phyloP scores from a whole-genome alignment of 2,113 vertebrate genomes.

The Melozone crissalis region DNA sequence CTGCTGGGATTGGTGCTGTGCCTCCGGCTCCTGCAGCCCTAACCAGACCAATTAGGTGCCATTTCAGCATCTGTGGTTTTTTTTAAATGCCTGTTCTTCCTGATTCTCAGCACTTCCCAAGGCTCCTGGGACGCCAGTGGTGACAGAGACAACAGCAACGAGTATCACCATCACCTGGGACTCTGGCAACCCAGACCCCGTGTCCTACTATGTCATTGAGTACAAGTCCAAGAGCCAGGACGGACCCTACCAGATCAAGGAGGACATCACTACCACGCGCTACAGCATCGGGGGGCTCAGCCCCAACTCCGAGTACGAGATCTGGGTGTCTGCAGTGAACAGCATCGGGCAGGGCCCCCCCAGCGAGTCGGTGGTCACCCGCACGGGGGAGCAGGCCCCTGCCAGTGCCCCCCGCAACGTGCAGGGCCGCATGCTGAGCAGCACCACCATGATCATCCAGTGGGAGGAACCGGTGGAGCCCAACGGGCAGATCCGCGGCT shows the following conservation, averaged over 20 bases:
- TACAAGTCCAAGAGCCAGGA: slow-evolving; percentile 94
- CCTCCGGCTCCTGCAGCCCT: slow-evolving; percentile 19
- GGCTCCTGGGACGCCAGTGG: slow-evolving; percentile 91
- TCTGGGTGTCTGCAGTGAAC: slow-evolving; percentile 95
- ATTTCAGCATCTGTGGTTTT: neutral
- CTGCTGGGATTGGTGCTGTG: neutral
- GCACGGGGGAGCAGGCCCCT: slow-evolving; percentile 93
- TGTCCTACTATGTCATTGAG: slow-evolving; percentile 95
- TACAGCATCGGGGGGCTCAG: slow-evolving; percentile 98
- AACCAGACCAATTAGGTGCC: slow-evolving; percentile 40
- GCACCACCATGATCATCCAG: slow-evolving; percentile 94
- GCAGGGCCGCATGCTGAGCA: slow-evolving; percentile 91
- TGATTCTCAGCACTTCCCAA: slow-evolving; percentile 89
- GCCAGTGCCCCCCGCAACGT: slow-evolving; percentile 93
- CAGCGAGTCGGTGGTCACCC: slow-evolving; percentile 91
- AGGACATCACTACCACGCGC: slow-evolving; percentile 96
- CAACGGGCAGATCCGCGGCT: slow-evolving; percentile 95
- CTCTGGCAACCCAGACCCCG: slow-evolving; percentile 95
- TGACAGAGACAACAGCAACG: slow-evolving; percentile 96
- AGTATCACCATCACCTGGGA: slow-evolving; percentile 99
- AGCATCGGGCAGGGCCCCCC: slow-evolving; percentile 96
- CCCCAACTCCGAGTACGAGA: slow-evolving; percentile 97
- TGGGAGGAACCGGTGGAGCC: slow-evolving; percentile 98
- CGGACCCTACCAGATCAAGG: slow-evolving; percentile 92
- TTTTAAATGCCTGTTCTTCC: slow-evolving; percentile 40